These are phyloP conservation scores for Tamandua tetradactyla DNA, from an alignment of 2,797 vertebrate species.

Conservation along the genomic window DNA sequence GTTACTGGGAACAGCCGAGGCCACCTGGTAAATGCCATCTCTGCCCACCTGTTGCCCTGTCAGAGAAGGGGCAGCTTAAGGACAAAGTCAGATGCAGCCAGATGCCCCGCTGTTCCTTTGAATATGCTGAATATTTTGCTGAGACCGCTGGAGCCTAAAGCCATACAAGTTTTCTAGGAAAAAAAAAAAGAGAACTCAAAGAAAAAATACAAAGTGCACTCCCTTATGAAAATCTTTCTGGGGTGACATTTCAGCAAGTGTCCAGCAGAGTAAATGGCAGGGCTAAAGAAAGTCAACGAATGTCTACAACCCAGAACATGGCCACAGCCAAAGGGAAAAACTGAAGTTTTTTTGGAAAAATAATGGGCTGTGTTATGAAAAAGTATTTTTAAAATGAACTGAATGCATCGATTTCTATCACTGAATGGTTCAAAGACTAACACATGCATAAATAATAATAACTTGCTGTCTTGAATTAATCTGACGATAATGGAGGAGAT, in stretches of 20 bases:
- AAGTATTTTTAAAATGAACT: neutral
- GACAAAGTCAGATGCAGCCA: neutral
- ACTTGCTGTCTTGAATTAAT: neutral
- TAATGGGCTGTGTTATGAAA: neutral
- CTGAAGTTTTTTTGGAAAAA: neutral
- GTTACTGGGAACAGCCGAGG: neutral
- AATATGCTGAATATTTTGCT: neutral
- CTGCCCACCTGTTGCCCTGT: neutral
- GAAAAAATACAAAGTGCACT: neutral
- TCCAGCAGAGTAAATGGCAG: neutral
- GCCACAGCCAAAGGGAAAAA: neutral
- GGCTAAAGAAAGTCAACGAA: accelerated
- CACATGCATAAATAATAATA: no score
- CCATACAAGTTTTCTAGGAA: neutral
- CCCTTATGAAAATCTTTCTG: neutral
- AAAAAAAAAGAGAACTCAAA: neutral
- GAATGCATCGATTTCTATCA: neutral
- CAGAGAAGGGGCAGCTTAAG: neutral
- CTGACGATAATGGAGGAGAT: neutral
- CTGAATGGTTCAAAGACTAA: neutral
- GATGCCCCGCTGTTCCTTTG: neutral
- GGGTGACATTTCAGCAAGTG: neutral
- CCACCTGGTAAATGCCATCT: neutral
- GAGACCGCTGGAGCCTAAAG: neutral
- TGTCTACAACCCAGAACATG: neutral